Percentiles rank a stretch among this genome's conserved stretches.
Conservation (phyloP, 1,140 invertebrate genomes). For the Pinna nobilis region DNA sequence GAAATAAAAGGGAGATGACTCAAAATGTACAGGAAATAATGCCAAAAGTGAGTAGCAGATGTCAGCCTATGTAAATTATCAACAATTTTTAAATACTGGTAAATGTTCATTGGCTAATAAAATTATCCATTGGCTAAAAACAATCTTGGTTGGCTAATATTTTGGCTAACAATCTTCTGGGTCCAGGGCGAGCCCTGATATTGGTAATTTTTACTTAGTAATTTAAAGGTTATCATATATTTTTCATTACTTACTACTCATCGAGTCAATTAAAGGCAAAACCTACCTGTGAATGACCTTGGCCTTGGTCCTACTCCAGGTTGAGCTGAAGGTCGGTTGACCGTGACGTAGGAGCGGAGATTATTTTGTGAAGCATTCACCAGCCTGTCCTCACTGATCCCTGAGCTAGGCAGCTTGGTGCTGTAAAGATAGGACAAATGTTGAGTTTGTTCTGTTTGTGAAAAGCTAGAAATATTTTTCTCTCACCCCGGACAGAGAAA, state of each 20-base stretch:
- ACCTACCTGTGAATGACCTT: conserved; percentile 19
- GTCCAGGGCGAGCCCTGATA: no score
- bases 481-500: no score
- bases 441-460: background rate
- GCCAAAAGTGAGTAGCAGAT: no score
- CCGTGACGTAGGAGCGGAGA: conserved; percentile 67
- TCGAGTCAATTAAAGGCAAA: background rate
- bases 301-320: conserved; percentile 40
- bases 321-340: conserved; percentile 60
- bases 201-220: no score
- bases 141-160: no score
- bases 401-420: conserved; percentile 49
- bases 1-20: no score
- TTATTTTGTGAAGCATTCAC: conserved; percentile 66
- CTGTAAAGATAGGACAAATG: conserved; percentile 42
- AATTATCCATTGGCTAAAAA: no score
- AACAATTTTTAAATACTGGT: no score
- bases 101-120: no score
- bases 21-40: conserved; percentile 1
- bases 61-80: no score
- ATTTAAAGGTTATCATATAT: no score
- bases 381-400: conserved; percentile 64
- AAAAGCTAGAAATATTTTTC: background rate
- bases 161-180: no score
- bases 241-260: background rate